These are phyloP conservation scores for Bugulina stolonifera DNA, from an alignment of 2,888 invertebrate genomes.

Conservation along the genomic window DNA sequence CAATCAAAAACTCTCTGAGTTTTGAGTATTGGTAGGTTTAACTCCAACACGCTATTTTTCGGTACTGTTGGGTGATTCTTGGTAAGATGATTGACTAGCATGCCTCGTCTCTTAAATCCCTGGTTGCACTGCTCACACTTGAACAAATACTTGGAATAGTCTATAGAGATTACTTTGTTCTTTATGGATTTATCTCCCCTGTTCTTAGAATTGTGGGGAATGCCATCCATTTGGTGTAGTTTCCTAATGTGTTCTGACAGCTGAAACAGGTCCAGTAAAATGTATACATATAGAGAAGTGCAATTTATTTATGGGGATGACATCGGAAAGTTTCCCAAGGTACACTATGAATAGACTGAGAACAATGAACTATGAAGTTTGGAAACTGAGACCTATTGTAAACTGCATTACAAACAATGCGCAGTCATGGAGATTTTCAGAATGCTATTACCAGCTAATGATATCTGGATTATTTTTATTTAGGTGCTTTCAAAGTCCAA, in stretches of 20 bases:
- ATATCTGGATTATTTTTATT: too few relatives aligned
- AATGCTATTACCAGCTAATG: too few relatives aligned
- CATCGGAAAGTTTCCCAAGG: too few relatives aligned
- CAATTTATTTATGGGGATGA: too few relatives aligned
- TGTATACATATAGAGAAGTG: too few relatives aligned
- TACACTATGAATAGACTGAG: too few relatives aligned
- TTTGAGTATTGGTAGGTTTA: conserved; percentile 71
- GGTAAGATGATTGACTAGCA: conserved; percentile 78
- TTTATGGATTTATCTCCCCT: neutral
- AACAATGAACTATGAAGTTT: too few relatives aligned
- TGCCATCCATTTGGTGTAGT: neutral
- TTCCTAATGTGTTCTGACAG: neutral
- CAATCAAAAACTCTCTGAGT: conserved; percentile 76
- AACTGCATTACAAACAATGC: too few relatives aligned
- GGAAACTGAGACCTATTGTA: too few relatives aligned
- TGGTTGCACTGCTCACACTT: conserved; percentile 71
- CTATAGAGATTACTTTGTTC: conserved; percentile 60
- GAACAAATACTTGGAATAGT: conserved; percentile 68
- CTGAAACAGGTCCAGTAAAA: too few relatives aligned
- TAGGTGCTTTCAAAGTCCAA: too few relatives aligned
- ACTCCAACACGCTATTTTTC: conserved; percentile 62
- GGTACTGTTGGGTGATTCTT: conserved; percentile 64
- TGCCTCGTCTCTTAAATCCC: conserved; percentile 75
- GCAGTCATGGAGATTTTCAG: too few relatives aligned
- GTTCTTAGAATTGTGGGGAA: neutral